Evolutionary conservation across 2,888 invertebrate species (phyloP), one percentile per base, ranked within the genome.

Genomic region (Tipula confusa): DNA sequence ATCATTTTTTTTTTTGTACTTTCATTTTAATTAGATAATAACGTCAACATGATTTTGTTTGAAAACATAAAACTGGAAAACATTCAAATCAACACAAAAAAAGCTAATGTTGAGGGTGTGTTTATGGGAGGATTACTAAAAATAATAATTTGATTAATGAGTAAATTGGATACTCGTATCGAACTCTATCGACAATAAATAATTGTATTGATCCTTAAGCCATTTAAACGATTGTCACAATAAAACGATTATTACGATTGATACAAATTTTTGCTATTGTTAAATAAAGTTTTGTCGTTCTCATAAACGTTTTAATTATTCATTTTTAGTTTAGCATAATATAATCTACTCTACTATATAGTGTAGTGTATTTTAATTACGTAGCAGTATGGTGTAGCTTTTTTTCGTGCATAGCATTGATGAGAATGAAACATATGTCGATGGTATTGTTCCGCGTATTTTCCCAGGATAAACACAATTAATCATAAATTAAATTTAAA

Each of bases 21-120:
- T 7, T 43, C 43, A 9, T 7, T 64, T 64, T 64, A 64, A 64
- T 64, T 64, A 24, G 64, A 64, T 64, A 64, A 64, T 64, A 64
- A 64, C 64, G 64, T 24, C 64, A 64, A 64, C 64, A 64, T 64
- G 64, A 64, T 64, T n/a, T n/a, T 64, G 64, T 64, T 64, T 64
- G 9, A 24, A 64, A 64, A 64, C 7, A 24, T 1, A 2, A 24
- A 64, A 64, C 18, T 64, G 1, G 13, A 64, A n/a, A 24, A 64
- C 64, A 24, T 43, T 43, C 0, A 64, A 64, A 64, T 2, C 9
- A 11, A 18, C 18, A 48, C 48, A 48, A 64, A 64, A 64, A 64
- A 64, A 24, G 64, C 24, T 64, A 64, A 64, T 64, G 24, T 24
- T n/a, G n/a, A 24, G 24, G 9, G 11, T 11, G 36, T 7, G 36